Evolutionary conservation across 2,888 invertebrate species (phyloP).

Genomic region (Polydesmus complanatus): DNA sequence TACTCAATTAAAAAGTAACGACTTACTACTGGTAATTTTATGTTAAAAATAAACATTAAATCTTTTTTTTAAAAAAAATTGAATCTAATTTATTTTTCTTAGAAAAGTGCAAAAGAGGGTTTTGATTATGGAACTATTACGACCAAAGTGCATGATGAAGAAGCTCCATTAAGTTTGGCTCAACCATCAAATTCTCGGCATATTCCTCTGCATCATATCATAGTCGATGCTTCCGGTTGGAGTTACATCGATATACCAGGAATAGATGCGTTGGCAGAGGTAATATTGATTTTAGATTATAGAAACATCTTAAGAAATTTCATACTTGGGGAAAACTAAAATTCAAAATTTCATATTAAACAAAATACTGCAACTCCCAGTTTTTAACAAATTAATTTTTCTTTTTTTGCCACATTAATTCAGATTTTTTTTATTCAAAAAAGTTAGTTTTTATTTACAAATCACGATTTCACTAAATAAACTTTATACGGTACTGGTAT

Average conservation of each 20-base stretch:
- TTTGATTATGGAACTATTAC: background rate
- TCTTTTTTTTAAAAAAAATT: background rate
- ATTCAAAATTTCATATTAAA: no score
- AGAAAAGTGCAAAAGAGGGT: background rate
- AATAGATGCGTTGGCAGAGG: slow-evolving; percentile 9
- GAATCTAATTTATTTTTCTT: background rate
- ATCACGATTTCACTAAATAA: no score
- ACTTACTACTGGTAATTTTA: slow-evolving; percentile 3
- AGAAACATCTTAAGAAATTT: background rate
- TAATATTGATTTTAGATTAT: background rate
- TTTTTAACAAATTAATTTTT: no score
- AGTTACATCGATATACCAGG: slow-evolving; percentile 14
- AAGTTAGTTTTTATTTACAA: no score
- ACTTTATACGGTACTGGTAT: no score
- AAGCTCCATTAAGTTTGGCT: background rate
- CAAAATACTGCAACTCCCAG: background rate
- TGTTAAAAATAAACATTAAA: no score
- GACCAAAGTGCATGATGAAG: background rate
- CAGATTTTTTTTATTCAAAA: no score
- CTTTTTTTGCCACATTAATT: no score
- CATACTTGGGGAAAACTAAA: no score
- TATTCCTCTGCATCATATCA: slow-evolving; percentile 12
- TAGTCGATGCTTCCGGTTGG: slow-evolving; percentile 14
- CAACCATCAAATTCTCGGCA: no score
- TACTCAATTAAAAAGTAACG: slow-evolving; percentile 1